phyloP scores from a whole-genome alignment of 2,888 invertebrate genomes.

The Oxycera nigricornis region DNA sequence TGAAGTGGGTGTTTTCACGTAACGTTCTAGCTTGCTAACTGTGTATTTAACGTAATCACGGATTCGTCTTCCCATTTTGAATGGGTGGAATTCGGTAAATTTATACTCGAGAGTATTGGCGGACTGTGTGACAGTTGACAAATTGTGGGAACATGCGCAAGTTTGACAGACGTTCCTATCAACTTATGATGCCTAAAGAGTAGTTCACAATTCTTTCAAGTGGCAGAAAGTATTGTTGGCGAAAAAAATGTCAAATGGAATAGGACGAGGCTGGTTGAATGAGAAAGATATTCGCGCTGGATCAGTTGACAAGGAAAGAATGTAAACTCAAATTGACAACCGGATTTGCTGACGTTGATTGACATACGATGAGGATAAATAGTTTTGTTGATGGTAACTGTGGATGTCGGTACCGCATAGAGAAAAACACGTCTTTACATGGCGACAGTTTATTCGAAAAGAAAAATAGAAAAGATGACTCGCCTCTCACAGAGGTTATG shows the following conservation, averaged over 20 bases:
- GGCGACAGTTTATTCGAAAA: no score
- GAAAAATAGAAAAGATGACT: no score
- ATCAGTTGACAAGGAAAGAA: not conserved
- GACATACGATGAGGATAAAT: not conserved
- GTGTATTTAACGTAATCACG: conserved; percentile 60
- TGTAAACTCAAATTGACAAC: not conserved
- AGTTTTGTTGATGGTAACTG: no score
- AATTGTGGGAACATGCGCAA: not conserved
- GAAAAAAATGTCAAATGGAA: not conserved
- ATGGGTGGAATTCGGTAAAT: not conserved
- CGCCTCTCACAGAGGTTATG: no score
- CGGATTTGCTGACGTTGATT: conserved; percentile 50
- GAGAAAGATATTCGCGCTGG: not conserved
- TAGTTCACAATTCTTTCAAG: not conserved
- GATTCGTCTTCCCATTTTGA: conserved; percentile 55
- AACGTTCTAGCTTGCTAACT: conserved; percentile 61
- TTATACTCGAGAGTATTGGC: not conserved
- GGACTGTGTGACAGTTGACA: not conserved
- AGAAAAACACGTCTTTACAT: no score
- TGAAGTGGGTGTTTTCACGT: conserved; percentile 63
- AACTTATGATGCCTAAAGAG: not conserved
- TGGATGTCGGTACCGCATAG: no score
- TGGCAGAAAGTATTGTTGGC: not conserved
- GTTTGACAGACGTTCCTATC: not conserved
- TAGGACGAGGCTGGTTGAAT: not conserved